phyloP scores from a whole-genome alignment of 2,797 vertebrate species.

The Malacoraja senta region DNA sequence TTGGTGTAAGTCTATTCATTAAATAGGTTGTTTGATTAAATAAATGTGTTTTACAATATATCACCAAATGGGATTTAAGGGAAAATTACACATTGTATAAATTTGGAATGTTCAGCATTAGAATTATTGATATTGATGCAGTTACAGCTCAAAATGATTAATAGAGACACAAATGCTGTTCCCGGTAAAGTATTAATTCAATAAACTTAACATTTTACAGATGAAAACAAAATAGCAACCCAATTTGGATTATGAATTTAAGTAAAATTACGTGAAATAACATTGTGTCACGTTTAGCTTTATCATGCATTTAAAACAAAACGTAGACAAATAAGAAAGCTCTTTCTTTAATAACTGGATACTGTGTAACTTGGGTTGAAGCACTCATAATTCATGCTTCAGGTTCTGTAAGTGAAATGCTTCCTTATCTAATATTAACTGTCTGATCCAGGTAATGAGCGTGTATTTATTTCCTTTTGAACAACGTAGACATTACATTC shows the following conservation, averaged over 20 bases:
- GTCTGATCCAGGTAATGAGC: background rate
- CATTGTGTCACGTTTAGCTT: background rate
- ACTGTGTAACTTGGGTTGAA: background rate
- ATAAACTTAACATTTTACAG: background rate
- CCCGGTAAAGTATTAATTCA: background rate
- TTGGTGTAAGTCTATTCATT: background rate
- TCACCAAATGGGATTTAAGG: background rate
- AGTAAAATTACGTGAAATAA: background rate
- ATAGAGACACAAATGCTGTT: too few species aligned
- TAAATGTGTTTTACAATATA: slow-evolving; percentile 3
- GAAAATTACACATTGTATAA: background rate
- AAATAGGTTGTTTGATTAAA: background rate
- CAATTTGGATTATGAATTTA: background rate
- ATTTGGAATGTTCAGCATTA: background rate
- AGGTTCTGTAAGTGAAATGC: background rate
- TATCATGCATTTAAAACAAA: background rate
- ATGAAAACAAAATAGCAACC: background rate
- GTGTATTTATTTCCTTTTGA: background rate
- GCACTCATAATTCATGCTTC: background rate
- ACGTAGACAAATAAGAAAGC: background rate
- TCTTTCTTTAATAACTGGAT: background rate
- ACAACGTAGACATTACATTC: background rate
- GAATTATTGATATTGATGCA: background rate
- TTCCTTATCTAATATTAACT: background rate
- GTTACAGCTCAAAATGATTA: background rate